Evolutionary conservation across 2,888 invertebrate genomes (phyloP), one percentile per base, ranked within the genome.

Genomic region (Zaprionus bogoriensis): DNA sequence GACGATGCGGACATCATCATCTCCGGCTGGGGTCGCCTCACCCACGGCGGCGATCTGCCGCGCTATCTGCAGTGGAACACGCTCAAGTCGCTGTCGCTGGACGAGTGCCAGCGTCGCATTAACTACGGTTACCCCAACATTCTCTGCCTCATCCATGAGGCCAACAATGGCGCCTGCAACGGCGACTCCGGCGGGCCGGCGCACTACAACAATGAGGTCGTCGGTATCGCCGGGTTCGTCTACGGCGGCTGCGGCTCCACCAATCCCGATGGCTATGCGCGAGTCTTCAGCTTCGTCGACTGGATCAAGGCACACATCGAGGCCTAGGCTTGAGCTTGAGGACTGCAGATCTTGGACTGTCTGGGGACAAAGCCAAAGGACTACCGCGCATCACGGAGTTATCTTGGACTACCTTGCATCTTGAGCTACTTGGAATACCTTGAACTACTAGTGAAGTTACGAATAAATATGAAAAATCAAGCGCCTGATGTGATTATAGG

Each of bases 171-270:
- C 1, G 83, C 79, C n/a, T 89, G 89, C 67, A 72, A 80, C 23
- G 89, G 89, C 0, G 89, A 89, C 50, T 89, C 88, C 3, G 89
- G 89, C 10, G 89, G 89, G 4, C 89, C 89, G 22, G 88, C 89
- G 7, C 42, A 76, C 2, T 87, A 84, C 23, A 70, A 87, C 0
- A 74, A 79, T 0, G 66, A 85, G 46, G 46, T 89, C 14, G 87
- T 88, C n/a, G 89, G 89, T 47, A 67, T 89, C 14, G 84, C 87
- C 27, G 85, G 84, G 0, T 89, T 89, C 46, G 75, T 87, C 2
- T 53, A 64, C 3, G 52, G 51, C 4, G 75, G 71, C 9, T 89
- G 89, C 19, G 89, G 88, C 3, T 25, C 60, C n/a, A 7, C 1
- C 2, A 58, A 75, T 25, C 89, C 90, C 0, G 90, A 90, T 74